A percentile compares a stretch with the other conserved stretches of the same genome.
Conservation (phyloP, 30 jellyfish, hydroid and myxozoan species). For the Morbakka virulenta region DNA sequence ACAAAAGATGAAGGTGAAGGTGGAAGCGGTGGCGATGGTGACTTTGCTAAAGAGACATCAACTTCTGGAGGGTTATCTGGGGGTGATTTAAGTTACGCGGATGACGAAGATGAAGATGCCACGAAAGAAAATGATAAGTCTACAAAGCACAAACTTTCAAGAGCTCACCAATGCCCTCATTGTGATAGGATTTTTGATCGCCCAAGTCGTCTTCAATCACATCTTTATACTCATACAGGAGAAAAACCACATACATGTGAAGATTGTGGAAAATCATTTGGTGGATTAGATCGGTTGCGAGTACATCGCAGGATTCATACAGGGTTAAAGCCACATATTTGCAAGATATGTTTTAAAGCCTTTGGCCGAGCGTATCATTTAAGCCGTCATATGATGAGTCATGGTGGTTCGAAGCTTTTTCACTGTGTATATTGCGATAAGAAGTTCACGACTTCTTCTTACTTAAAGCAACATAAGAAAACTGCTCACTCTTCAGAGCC, state of each 20-base stretch:
- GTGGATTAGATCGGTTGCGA: background rate
- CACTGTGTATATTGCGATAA: background rate
- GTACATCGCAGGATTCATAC: background rate
- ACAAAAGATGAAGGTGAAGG: background rate
- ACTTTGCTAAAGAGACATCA: background rate
- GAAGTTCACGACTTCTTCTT: background rate
- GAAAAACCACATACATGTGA: background rate
- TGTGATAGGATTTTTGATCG: background rate
- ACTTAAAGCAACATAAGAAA: background rate
- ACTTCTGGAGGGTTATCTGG: background rate
- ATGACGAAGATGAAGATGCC: background rate
- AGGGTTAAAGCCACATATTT: background rate
- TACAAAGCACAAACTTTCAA: background rate
- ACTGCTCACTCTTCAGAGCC: background rate
- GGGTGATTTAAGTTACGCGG: background rate
- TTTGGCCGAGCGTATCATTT: background rate
- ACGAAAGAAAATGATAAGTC: background rate
- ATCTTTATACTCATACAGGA: background rate
- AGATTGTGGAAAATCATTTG: background rate
- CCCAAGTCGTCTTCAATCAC: background rate
- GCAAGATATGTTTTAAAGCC: background rate
- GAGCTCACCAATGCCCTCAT: background rate
- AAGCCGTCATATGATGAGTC: background rate
- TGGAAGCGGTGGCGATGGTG: background rate
- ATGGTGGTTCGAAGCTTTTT: background rate